These are phyloP conservation scores for Xestobium rufovillosum DNA, from an alignment of 2,888 invertebrate species.

Conservation along the genomic window DNA sequence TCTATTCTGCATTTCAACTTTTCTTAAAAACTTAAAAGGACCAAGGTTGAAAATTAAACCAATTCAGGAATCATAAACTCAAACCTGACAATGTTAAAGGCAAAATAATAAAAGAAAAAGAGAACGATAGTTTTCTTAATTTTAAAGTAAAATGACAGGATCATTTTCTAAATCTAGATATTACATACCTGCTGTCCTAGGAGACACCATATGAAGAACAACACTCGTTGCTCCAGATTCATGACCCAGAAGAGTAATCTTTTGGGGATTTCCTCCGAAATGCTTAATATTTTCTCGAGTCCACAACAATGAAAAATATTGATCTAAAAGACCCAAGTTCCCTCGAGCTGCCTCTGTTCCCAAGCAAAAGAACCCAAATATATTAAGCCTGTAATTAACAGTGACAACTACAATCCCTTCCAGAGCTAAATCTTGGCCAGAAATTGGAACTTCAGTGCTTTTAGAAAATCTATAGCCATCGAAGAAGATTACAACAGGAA, in stretches of 20 bases:
- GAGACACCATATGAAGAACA: conserved; percentile 58
- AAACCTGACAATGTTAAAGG: too few species aligned
- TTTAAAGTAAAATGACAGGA: conserved; percentile 4
- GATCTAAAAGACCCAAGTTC: conserved; percentile 81
- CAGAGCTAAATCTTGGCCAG: conserved; percentile 66
- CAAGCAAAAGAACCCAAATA: conserved; percentile 61
- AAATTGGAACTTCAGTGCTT: conserved; percentile 44
- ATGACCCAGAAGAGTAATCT: conserved; percentile 77
- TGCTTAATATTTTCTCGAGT: conserved; percentile 65
- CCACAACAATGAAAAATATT: conserved; percentile 73
- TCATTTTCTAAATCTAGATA: conserved; percentile 1
- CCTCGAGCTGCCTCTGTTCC: conserved; percentile 57
- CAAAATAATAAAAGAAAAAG: too few species aligned
- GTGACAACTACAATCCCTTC: conserved; percentile 65
- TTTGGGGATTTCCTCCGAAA: conserved; percentile 73
- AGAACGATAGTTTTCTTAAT: too few species aligned
- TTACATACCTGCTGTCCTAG: conserved; percentile 52
- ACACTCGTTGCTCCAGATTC: conserved; percentile 69
- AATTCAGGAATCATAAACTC: too few species aligned
- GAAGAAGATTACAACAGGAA: conserved; percentile 63
- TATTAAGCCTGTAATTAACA: conserved; percentile 61
- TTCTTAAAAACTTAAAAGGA: too few species aligned
- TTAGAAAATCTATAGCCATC: conserved; percentile 56
- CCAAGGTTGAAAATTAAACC: too few species aligned
- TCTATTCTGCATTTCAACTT: too few species aligned